These are phyloP conservation scores for Ctenodactylus gundi DNA, from an alignment of 2,113 vertebrate species.

Conservation along the genomic window DNA sequence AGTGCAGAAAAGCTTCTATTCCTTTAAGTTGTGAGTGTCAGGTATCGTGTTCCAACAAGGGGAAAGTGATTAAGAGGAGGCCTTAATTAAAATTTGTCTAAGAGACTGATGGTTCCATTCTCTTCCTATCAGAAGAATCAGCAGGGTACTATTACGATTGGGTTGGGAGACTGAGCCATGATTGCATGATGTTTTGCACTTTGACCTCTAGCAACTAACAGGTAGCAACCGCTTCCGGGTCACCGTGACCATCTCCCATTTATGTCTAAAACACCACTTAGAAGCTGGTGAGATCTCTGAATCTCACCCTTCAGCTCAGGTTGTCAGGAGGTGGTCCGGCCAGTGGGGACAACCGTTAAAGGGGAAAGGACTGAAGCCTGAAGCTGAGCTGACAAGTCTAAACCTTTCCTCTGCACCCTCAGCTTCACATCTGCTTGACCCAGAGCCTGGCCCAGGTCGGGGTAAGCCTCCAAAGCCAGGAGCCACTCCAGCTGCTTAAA, in stretches of 20 bases:
- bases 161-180: neutral
- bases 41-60: too few relatives aligned
- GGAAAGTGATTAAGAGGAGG: too few relatives aligned
- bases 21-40: too few relatives aligned
- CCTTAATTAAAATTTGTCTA: neutral
- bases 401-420: neutral
- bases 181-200: neutral
- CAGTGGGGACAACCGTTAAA: neutral
- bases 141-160: neutral
- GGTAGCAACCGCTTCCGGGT: neutral
- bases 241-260: neutral
- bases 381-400: neutral
- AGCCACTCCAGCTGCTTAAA: neutral
- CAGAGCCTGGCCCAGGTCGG: neutral
- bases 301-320: neutral
- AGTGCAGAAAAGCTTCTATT: too few relatives aligned
- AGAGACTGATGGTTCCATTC: neutral
- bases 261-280: neutral
- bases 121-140: neutral
- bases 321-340: neutral
- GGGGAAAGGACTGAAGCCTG: neutral
- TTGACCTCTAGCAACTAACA: neutral
- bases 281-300: neutral
- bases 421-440: neutral
- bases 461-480: neutral